Conservation (phyloP, 2,888 invertebrate species). For the Metacarcinus magister region DNA sequence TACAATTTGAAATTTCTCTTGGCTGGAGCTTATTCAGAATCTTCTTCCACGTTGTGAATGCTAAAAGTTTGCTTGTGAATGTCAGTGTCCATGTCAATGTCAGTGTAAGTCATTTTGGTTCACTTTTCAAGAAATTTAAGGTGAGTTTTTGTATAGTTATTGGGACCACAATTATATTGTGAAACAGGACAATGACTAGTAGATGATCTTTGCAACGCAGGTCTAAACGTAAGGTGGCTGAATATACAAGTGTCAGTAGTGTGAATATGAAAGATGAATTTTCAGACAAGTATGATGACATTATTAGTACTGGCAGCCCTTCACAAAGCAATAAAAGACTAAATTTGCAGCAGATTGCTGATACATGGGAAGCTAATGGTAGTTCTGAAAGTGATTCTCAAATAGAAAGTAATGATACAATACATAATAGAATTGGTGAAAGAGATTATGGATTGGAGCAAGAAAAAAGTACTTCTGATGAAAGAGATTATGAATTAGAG, state of each 20-base stretch:
- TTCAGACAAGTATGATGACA: background rate
- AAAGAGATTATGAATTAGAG: slow-evolving; percentile 40
- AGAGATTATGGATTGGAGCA: background rate
- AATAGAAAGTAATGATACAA: background rate
- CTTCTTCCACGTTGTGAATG: background rate
- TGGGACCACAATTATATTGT: slow-evolving; percentile 9
- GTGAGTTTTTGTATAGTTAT: background rate
- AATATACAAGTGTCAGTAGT: slow-evolving; percentile 8
- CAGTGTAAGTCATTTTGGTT: slow-evolving; percentile 55
- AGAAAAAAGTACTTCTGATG: background rate
- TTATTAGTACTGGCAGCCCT: background rate
- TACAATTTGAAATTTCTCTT: background rate
- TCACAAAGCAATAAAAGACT: background rate
- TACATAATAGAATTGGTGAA: slow-evolving; percentile 19
- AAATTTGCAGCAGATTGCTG: slow-evolving; percentile 8
- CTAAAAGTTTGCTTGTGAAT: background rate
- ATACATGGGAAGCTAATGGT: background rate
- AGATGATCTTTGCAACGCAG: slow-evolving; percentile 28
- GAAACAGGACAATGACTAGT: slow-evolving; percentile 6
- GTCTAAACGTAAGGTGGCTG: slow-evolving; percentile 54
- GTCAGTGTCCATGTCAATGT: slow-evolving; percentile 1
- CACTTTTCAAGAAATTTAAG: background rate
- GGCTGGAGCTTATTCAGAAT: background rate
- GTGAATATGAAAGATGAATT: background rate
- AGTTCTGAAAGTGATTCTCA: background rate